Percentiles rank a stretch among this genome's conserved stretches.
These are phyloP conservation scores for Drosophila takahashii DNA, from an alignment of 1,140 invertebrate genomes.

Conservation along the genomic window DNA sequence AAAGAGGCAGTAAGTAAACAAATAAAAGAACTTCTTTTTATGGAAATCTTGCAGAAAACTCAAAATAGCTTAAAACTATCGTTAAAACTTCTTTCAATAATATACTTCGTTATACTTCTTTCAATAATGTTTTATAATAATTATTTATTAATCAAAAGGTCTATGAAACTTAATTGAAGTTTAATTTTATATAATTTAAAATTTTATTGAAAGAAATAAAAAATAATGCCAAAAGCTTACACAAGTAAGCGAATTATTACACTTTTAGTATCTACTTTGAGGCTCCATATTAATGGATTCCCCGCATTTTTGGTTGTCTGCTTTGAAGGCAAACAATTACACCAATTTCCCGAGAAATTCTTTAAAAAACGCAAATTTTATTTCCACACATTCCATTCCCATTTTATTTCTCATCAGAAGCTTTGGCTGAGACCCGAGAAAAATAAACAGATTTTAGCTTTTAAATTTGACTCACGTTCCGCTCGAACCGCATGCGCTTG, in stretches of 20 bases:
- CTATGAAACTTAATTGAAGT: too few relatives aligned
- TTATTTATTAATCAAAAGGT: too few relatives aligned
- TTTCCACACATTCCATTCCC: constrained; percentile 16
- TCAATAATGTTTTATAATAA: too few relatives aligned
- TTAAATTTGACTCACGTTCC: constrained; percentile 40
- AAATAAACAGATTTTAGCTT: constrained; percentile 34
- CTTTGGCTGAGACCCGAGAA: neutral
- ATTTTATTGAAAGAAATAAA: neutral
- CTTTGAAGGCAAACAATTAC: constrained; percentile 26
- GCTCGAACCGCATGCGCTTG: constrained; percentile 22
- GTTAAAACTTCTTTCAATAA: too few relatives aligned
- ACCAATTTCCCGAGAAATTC: constrained; percentile 31
- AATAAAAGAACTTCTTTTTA: too few relatives aligned
- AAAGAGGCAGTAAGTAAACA: too few relatives aligned
- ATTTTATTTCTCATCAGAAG: constrained; percentile 1
- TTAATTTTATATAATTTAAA: too few relatives aligned
- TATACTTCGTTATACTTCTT: too few relatives aligned
- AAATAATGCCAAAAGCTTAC: constrained; percentile 1
- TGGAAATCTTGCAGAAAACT: too few relatives aligned
- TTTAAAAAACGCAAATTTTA: constrained; percentile 22
- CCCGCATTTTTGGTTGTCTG: constrained; percentile 2
- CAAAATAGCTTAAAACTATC: too few relatives aligned
- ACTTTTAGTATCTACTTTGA: constrained; percentile 1
- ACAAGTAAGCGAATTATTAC: neutral
- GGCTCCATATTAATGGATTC: constrained; percentile 5